Evolutionary conservation across 2,888 invertebrate genomes (phyloP), one percentile per base, ranked within the genome.

Genomic region (Cryptocheilus praepositus): DNA sequence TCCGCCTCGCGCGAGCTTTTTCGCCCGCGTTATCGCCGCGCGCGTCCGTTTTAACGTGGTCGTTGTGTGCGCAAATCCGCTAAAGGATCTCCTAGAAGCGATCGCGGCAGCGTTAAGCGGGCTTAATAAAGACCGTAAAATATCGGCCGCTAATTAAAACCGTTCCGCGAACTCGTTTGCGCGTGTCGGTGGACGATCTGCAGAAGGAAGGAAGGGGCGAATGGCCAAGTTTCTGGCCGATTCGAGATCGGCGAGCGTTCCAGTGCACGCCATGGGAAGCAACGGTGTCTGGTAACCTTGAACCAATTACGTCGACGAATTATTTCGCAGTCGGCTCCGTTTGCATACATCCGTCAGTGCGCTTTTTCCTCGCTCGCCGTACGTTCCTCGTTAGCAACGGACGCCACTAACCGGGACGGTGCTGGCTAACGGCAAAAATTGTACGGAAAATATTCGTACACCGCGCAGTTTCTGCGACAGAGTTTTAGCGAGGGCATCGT

Each of bases 231-330:
- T 11, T 11, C 49, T 18, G 16, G n/a, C 19, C 22, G 16, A 52
- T 11, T 28, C 15, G 21, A 52, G 43, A 18, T n/a, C 46, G 28
- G 52, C 21, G 21, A 18, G 36, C 13, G 54, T 28, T 22, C 22
- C 22, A n/a, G 16, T 51, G 57, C 64, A 57, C 36, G 36, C 7
- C 36, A 36, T 7, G 36, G 8, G 36, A 36, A 36, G 71, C 66
- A 80, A 77, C 73, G 74, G 73, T 73, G 67, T 73, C 68, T 54
- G 76, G 61, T 67, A 80, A 73, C 77, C 79, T 79, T 80, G 79
- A 77, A 80, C 79, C 67, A 77, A 79, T 77, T 79, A 80, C 56
- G 64, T 64, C 63, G 57, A 73, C 67, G 56, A 77, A 77, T 74
- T 74, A 76, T 76, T 77, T 77, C 70, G 66, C 70, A 64, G 71